phyloP scores from a whole-genome alignment of 2,888 invertebrate genomes.

The Acronicta alni region DNA sequence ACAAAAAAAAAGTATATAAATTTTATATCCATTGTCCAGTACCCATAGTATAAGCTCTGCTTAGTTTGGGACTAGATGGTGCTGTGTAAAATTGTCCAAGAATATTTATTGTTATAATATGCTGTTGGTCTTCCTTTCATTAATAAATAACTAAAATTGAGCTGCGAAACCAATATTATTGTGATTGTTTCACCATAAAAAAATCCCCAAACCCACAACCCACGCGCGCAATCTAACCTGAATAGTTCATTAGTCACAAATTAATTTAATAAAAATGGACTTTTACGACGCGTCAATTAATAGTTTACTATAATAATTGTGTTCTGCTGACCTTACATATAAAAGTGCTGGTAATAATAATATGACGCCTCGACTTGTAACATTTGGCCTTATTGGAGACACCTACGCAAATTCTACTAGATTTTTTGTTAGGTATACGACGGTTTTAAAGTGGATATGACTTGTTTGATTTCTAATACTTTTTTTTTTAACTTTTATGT shows the following conservation, averaged over 20 bases:
- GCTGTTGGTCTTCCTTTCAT: no score
- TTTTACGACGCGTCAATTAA: slow-evolving; percentile 27
- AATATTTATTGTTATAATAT: no score
- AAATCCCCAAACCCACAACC: slow-evolving; percentile 6
- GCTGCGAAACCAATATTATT: slow-evolving; percentile 4
- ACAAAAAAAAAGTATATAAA: no score
- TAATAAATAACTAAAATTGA: no score
- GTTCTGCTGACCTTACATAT: slow-evolving; percentile 38
- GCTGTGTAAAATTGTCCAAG: no score
- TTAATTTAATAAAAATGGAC: slow-evolving; percentile 24
- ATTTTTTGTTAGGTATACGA: slow-evolving; percentile 48
- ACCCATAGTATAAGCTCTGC: no score
- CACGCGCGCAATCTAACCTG: slow-evolving; percentile 8
- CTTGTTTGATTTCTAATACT: neutral
- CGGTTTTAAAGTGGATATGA: slow-evolving; percentile 58
- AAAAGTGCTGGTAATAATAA: slow-evolving; percentile 32
- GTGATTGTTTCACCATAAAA: slow-evolving; percentile 2
- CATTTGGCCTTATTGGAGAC: slow-evolving; percentile 75
- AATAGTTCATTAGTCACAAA: slow-evolving; percentile 29
- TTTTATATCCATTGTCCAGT: no score
- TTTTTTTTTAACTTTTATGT: no score
- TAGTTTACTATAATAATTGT: slow-evolving; percentile 37
- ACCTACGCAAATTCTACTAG: slow-evolving; percentile 76
- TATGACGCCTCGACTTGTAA: slow-evolving; percentile 46
- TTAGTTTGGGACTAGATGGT: no score